These are phyloP conservation scores for Trissolcus basalis DNA, from an alignment of 1,140 invertebrate species.

Conservation along the genomic window DNA sequence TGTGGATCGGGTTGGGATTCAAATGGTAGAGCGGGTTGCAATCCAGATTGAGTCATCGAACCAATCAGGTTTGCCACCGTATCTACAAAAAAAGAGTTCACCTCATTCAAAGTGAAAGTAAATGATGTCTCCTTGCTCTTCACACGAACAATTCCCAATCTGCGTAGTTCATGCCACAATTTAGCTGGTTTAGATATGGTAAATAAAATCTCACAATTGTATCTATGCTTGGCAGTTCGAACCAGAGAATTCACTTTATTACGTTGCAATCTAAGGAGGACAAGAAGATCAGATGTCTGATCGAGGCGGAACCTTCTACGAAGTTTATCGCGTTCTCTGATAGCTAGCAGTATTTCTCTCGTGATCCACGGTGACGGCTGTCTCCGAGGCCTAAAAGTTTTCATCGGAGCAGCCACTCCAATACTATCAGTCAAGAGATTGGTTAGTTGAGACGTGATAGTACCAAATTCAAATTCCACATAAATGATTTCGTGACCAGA, in stretches of 20 bases:
- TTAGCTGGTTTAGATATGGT: too few species aligned
- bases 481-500: slow-evolving; percentile 3
- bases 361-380: not conserved
- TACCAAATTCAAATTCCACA: not conserved
- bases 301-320: not conserved
- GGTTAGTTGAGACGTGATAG: not conserved
- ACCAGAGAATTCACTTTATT: not conserved
- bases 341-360: not conserved
- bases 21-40: not conserved
- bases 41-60: not conserved
- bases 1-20: not conserved
- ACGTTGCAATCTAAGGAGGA: not conserved
- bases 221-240: not conserved
- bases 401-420: not conserved
- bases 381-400: not conserved
- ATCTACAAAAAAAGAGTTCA: too few species aligned
- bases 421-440: not conserved
- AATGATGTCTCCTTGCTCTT: not conserved
- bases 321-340: not conserved
- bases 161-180: too few species aligned
- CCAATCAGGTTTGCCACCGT: too few species aligned
- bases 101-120: not conserved
- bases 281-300: not conserved
- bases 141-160: too few species aligned
- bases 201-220: too few species aligned